Evolutionary conservation across 1,140 invertebrate species (phyloP).

Genomic region (Micrasema longulum): DNA sequence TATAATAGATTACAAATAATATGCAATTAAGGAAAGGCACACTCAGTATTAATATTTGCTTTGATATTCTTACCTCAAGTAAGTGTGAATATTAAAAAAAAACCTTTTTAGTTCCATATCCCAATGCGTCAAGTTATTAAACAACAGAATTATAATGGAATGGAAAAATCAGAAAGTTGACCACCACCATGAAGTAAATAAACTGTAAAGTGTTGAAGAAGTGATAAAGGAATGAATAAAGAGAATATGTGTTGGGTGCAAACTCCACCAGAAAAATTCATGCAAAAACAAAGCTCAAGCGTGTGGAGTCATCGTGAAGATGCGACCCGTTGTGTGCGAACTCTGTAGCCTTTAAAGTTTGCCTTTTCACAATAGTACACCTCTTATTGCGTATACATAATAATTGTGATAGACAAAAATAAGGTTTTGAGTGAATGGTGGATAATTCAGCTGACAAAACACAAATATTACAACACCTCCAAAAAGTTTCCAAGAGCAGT

Average conservation of each 20-base stretch:
- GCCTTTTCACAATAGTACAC: conserved; percentile 11
- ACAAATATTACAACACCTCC: conserved; percentile 36
- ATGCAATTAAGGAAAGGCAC: too few relatives aligned
- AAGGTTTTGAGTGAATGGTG: conserved; percentile 12
- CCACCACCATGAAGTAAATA: too few relatives aligned
- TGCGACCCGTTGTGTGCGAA: conserved; percentile 25
- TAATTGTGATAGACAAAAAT: conserved; percentile 7
- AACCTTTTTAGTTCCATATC: too few relatives aligned
- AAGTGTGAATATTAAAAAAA: too few relatives aligned
- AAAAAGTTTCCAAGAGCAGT: conserved; percentile 40
- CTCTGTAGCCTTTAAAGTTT: conserved; percentile 25
- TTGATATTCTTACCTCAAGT: too few relatives aligned
- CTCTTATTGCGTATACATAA: neutral
- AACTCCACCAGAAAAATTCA: neutral
- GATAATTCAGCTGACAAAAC: conserved; percentile 33
- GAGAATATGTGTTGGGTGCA: neutral
- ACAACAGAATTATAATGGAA: too few relatives aligned
- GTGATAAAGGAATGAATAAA: neutral
- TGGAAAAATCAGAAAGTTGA: too few relatives aligned
- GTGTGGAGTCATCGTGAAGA: conserved; percentile 26
- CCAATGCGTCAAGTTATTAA: too few relatives aligned
- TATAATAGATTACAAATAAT: too few relatives aligned
- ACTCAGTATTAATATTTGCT: too few relatives aligned
- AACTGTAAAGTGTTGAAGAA: too few relatives aligned
- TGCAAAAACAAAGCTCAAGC: conserved; percentile 28